Base-by-base conservation (phyloP, 2,113 vertebrate species). In the Glareola pratincola region DNA sequence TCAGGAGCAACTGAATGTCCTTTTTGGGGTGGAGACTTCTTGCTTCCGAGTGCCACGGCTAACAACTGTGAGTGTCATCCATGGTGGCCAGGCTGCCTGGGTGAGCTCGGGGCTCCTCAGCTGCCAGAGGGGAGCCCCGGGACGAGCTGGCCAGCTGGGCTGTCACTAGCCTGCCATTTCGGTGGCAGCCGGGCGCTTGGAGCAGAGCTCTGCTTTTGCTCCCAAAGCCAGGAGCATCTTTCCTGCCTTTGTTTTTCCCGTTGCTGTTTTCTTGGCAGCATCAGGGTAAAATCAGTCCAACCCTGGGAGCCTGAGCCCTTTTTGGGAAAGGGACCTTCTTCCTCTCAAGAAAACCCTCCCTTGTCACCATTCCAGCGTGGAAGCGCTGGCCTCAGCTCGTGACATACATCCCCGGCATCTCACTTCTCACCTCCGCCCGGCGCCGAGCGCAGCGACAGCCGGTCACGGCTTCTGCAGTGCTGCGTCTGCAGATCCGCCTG, bases 321-420 rank as follows among this genome's bases (percentile, higher is more conserved):
- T 94, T 92, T 80, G 53, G 41, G 56, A 95, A 90, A 73, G 34
- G 54, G 45, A 81, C 47, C 24, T 78, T 89, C 82, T 91, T 86
- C 39, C 48, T 75, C n/a, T 43, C 0, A 8, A 94, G 84, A 91
- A 95, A 79, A 41, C 29, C 27, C 51, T 92, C 14, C 36, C 56
- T 85, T 76, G 73, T 85, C 73, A 47, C 54, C 0, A 0, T 76
- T 88, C 78, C 95, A 78, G 71, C 10, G 1, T 87, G 72, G 77
- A 81, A 94, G 36, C 11, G 7, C 73, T 89, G 95, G 56, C 82
- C 88, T 94, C 76, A 71, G 72, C 75, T 71, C 81, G 83, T 87
- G 76, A 56, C 82, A 85, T 57, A 39, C 78, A 34, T 62, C 59
- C 74, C 27, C 2, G 0, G 50, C 21, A 1, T 81, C 73, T 89